Base-by-base conservation (phyloP, 64 coral and sea anemone genomes). In the Montipora sp. region DNA sequence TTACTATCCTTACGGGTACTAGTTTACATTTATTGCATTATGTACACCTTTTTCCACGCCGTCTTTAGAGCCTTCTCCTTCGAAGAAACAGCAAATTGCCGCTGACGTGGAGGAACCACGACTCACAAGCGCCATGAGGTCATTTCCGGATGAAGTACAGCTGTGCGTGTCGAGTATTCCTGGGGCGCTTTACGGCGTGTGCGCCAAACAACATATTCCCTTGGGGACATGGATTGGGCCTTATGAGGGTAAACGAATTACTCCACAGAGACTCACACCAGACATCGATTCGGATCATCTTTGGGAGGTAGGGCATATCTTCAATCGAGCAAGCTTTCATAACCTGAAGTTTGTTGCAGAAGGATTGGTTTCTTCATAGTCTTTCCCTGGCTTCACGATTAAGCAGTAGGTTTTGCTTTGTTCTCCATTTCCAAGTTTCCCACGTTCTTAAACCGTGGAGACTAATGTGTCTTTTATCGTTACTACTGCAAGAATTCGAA, bases 151-250 rank as follows among this genome's bases (percentile, higher is more conserved):
- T 69, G 94, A 95, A 77, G 94, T 95, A 7, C 89, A 95, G 47
- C 69, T 95, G 20, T 95, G 94, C 36, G 47, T 66, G 15, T 95
- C 94, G 51, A 89, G 89, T 78, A 89, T 95, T 66, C 90, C 94
- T 65, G 94, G 94, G 21, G 83, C 83, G 13, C 72, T 49, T 75
- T 95, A 95, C 51, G 94, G 94, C 5, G 94, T 95, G 4, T 90
- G 89, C 51, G 94, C 94, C 0, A 95, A 92, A 58, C 83, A 91
- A 57, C 94, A 91, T 47, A 92, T 95, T 82, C 94, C 94, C 22
- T 51, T 95, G 15, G 94, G 94, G 3, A 95, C 94, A 19, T 95
- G 94, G 94, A 95, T 95, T 59, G 94, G 94, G 4, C 94, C 94
- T 16, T 95, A 92, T 73, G 94, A 95, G 80, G 94, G 94, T 4